Evolutionary conservation across 2,888 invertebrate genomes (phyloP), one percentile per base, ranked within the genome.

Genomic region (Thecocarcelia acutangulata): DNA sequence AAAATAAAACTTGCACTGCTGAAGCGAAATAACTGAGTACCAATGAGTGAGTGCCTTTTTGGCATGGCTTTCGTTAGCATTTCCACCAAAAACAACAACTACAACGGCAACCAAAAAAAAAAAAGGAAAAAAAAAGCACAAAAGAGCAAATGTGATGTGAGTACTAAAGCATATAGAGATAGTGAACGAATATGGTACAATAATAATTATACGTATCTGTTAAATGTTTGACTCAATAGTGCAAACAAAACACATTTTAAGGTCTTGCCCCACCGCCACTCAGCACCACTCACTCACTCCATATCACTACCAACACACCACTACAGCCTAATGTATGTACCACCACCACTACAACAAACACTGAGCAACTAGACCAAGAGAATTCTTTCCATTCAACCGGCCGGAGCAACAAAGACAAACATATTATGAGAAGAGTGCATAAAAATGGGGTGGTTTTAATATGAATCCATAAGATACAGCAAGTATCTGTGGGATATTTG

Each of bases 221-320:
- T 81, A 76, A 79, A 81, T 75, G 69, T 64, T 82, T 44, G 61
- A 78, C 82, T 82, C 82, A 82, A 82, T 74, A 82, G 78, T 82
- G 74, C 78, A 78, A 82, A 75, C 87, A 88, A 87, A 88, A 89
- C 87, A 88, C 89, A 87, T 86, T 82, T 86, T 87, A 86, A 88
- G 88, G 89, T 89, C 88, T 89, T 89, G 88, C 88, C 88, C 88
- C 88, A 86, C 86, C 85, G 84, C 83, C 40, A 66, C 77, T 64
- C 83, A 83, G 66, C 77, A 72, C 37, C 82, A 80, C 72, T 70
- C 66, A 83, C 56, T 66, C 77, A 54, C 61, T 68, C 46, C 13
- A 5, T 5, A 56, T 3, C 9, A 28, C 72, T 21, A 0, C 5
- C 12, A 44, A 3, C 24, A 52, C 46, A 69, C 70, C 74, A 42